These are phyloP conservation scores for Mustela nigripes DNA, from an alignment of 2,113 vertebrate species.

Conservation along the genomic window DNA sequence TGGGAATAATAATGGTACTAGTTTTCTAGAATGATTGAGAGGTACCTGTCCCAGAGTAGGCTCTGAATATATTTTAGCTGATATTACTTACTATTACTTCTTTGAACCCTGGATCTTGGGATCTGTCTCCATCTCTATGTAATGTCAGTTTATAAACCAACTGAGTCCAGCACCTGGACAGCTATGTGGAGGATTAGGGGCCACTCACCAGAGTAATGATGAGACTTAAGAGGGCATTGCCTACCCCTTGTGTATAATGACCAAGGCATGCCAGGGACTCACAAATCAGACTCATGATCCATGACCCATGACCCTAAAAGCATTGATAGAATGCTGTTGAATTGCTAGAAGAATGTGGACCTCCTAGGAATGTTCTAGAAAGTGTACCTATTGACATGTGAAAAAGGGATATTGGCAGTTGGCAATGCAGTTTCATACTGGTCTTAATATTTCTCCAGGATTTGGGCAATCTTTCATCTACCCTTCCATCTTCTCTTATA, in stretches of 20 bases:
- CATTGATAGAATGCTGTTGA: too few relatives aligned
- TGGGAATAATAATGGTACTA: neutral
- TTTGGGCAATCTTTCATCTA: neutral
- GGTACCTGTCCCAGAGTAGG: too few relatives aligned
- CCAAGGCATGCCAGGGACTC: neutral
- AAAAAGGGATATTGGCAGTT: neutral
- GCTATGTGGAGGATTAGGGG: neutral
- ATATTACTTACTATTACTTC: neutral
- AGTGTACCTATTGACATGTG: too few relatives aligned
- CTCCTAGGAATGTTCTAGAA: neutral
- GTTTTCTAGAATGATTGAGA: neutral
- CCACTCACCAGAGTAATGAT: neutral
- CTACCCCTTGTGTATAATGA: neutral
- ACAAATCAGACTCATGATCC: neutral
- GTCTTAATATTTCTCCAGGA: neutral
- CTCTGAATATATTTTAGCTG: neutral
- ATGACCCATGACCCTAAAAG: too few relatives aligned
- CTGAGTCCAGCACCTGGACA: neutral
- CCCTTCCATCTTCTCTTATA: neutral
- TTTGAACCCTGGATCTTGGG: neutral
- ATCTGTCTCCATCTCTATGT: neutral
- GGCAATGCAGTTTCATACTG: rapidly evolving
- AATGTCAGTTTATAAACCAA: neutral
- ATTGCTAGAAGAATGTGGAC: neutral
- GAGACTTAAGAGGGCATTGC: neutral